Conservation (phyloP, 2,888 invertebrate genomes). For the Melanostoma mellinum region DNA sequence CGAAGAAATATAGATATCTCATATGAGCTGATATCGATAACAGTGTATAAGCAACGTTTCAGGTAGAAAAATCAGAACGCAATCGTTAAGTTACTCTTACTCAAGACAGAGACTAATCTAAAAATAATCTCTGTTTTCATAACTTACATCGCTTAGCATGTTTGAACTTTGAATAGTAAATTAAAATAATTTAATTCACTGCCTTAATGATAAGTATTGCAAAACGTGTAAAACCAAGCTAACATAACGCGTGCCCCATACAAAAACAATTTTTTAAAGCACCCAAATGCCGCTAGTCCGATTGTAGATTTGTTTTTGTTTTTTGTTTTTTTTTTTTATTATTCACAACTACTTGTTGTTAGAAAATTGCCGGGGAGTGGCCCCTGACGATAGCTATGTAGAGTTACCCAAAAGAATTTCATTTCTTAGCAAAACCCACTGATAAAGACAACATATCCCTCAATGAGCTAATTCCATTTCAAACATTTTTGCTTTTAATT, state of each 20-base stretch:
- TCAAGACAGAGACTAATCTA: too few species aligned
- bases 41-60: too few species aligned
- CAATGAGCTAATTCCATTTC: slow-evolving; percentile 16
- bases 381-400: not conserved
- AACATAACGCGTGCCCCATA: not conserved
- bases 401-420: not conserved
- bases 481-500: slow-evolving; percentile 9
- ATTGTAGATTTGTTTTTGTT: not conserved
- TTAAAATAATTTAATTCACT: too few species aligned
- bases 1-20: too few species aligned
- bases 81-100: too few species aligned
- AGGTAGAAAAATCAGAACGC: too few species aligned
- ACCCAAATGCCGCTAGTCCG: not conserved
- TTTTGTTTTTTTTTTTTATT: slow-evolving; percentile 8
- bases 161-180: too few species aligned
- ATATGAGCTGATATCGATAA: too few species aligned
- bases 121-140: too few species aligned
- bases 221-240: too few species aligned
- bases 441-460: slow-evolving; percentile 14
- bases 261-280: not conserved
- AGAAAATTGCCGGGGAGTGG: slow-evolving; percentile 15
- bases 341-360: not conserved
- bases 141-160: too few species aligned
- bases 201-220: too few species aligned
- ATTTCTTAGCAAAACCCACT: not conserved